Evolutionary conservation across 1,140 invertebrate genomes (phyloP).

Genomic region (Xylocopa sonorina): DNA sequence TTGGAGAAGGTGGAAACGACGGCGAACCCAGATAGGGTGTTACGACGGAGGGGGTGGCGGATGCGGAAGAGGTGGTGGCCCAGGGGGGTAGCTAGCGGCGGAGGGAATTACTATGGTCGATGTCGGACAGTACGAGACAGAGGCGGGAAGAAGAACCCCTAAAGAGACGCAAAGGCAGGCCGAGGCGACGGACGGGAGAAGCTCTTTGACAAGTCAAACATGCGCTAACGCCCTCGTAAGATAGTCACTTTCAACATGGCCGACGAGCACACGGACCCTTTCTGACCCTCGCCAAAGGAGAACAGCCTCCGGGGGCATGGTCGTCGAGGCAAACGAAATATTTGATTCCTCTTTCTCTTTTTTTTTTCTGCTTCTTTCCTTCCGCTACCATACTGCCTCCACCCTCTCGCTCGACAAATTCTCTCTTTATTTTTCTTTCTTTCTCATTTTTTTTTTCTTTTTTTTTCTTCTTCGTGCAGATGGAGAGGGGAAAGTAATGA

Average conservation of each 20-base stretch:
- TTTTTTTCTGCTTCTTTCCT: not conserved
- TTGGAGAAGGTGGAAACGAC: slow-evolving; percentile 6
- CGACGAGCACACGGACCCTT: slow-evolving; percentile 47
- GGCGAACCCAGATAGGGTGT: not conserved
- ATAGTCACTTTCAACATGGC: slow-evolving; percentile 58
- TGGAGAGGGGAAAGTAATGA: too few species aligned
- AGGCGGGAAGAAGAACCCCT: slow-evolving; percentile 52
- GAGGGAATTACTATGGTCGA: slow-evolving; percentile 49
- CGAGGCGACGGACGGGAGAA: not conserved
- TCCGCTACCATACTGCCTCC: too few species aligned
- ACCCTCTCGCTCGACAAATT: too few species aligned
- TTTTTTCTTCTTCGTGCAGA: slow-evolving; percentile 3
- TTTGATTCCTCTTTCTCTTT: slow-evolving; percentile 36
- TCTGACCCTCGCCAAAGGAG: slow-evolving; percentile 48
- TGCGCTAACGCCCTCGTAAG: slow-evolving; percentile 60
- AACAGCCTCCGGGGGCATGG: slow-evolving; percentile 36
- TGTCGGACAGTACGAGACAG: slow-evolving; percentile 54
- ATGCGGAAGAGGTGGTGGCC: not conserved
- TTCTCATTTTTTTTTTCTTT: not conserved
- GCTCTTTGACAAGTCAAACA: slow-evolving; percentile 62
- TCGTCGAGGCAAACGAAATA: slow-evolving; percentile 51
- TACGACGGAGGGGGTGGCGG: not conserved
- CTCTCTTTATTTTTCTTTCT: not conserved
- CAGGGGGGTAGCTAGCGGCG: not conserved
- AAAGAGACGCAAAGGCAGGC: slow-evolving; percentile 51